Evolutionary conservation across 2,888 invertebrate species (phyloP).

Genomic region (Venusia cambrica): DNA sequence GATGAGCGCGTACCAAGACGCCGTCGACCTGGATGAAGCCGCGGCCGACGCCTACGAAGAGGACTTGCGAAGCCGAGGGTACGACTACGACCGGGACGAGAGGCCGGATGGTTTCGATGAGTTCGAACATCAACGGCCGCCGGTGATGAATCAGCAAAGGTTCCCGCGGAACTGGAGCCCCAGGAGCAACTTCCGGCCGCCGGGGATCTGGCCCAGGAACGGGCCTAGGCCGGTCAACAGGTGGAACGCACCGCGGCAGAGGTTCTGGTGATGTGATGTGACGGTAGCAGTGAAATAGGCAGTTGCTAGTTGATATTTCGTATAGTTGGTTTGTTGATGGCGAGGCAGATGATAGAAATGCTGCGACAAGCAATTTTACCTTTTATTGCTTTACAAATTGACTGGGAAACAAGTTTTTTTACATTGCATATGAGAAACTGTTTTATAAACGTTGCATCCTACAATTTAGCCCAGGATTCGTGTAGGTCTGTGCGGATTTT

Average conservation of each 20-base stretch:
- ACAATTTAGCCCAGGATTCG: too few relatives aligned
- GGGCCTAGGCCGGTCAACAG: slow-evolving; percentile 62
- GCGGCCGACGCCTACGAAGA: slow-evolving; percentile 50
- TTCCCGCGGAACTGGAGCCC: slow-evolving; percentile 70
- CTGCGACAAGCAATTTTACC: too few relatives aligned
- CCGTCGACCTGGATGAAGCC: slow-evolving; percentile 32
- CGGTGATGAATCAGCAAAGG: slow-evolving; percentile 48
- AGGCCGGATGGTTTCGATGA: slow-evolving; percentile 27
- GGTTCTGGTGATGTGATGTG: slow-evolving; percentile 69
- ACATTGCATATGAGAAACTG: too few relatives aligned
- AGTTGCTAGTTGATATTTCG: slow-evolving; percentile 2
- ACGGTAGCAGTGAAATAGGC: slow-evolving; percentile 7
- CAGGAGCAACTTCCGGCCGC: slow-evolving; percentile 52
- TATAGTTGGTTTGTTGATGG: neutral
- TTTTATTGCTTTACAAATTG: too few relatives aligned
- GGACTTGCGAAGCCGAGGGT: slow-evolving; percentile 43
- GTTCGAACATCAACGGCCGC: slow-evolving; percentile 44
- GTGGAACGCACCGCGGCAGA: slow-evolving; percentile 61
- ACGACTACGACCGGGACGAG: slow-evolving; percentile 31
- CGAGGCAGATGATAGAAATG: slow-evolving; percentile 11
- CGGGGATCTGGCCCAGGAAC: slow-evolving; percentile 53
- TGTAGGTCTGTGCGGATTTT: too few relatives aligned
- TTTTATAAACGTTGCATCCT: too few relatives aligned
- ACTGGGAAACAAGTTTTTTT: too few relatives aligned
- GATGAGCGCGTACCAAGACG: slow-evolving; percentile 25